phyloP scores from a whole-genome alignment of 2,113 vertebrate genomes.

The human region GRCh38 chr18:70535001-70535500 shows the following conservation, averaged over 20 bases:
- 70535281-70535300: not conserved
- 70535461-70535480: not conserved
- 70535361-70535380: not conserved
- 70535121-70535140: not conserved
- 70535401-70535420: accelerated
- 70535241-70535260: not conserved
- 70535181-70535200: too few species aligned
- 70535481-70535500: not conserved
- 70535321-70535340: not conserved
- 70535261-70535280: not conserved
- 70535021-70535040: not conserved
- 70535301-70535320: not conserved
- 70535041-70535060: not conserved
- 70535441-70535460: accelerated
- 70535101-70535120: not conserved
- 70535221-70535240: not conserved
- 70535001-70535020: not conserved
- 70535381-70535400: not conserved
- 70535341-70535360: not conserved
- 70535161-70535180: accelerated
- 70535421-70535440: not conserved
- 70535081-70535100: not conserved
- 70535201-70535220: not conserved
- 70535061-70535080: accelerated
- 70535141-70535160: too few species aligned